Conservation (phyloP, 2,113 vertebrate species). For the Hemibates koningsi region DNA sequence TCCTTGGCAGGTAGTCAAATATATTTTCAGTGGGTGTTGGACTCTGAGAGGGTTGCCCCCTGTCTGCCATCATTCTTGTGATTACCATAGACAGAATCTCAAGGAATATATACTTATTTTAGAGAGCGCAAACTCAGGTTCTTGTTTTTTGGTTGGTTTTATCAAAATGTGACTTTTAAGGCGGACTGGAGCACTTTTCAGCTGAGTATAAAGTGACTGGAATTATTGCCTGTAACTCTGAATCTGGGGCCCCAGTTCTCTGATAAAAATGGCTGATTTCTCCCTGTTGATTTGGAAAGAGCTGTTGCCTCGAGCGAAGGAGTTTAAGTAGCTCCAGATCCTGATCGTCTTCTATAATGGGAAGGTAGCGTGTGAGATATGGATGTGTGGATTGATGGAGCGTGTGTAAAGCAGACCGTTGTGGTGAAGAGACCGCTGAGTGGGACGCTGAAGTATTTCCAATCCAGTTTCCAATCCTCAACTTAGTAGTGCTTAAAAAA, state of each 20-base stretch:
- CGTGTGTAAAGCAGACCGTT: neutral
- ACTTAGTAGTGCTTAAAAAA: neutral
- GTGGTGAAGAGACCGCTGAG: neutral
- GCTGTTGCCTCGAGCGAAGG: neutral
- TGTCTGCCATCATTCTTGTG: neutral
- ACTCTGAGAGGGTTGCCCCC: neutral
- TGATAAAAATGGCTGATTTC: neutral
- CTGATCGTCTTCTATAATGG: neutral
- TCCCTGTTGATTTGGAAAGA: neutral
- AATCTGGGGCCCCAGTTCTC: neutral
- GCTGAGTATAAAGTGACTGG: accelerated
- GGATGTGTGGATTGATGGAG: neutral
- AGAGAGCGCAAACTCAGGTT: neutral
- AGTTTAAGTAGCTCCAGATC: neutral
- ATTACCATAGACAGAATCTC: neutral
- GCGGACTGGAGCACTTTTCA: neutral
- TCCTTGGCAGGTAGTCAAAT: neutral
- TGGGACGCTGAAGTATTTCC: neutral
- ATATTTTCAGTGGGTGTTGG: neutral
- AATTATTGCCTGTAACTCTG: neutral
- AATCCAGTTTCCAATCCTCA: neutral
- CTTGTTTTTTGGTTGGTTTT: neutral
- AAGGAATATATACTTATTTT: neutral
- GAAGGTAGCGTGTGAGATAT: neutral
- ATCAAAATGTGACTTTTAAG: neutral